These are phyloP conservation scores for Plectus sambesii DNA, from an alignment of 1,140 invertebrate species.

Conservation along the genomic window DNA sequence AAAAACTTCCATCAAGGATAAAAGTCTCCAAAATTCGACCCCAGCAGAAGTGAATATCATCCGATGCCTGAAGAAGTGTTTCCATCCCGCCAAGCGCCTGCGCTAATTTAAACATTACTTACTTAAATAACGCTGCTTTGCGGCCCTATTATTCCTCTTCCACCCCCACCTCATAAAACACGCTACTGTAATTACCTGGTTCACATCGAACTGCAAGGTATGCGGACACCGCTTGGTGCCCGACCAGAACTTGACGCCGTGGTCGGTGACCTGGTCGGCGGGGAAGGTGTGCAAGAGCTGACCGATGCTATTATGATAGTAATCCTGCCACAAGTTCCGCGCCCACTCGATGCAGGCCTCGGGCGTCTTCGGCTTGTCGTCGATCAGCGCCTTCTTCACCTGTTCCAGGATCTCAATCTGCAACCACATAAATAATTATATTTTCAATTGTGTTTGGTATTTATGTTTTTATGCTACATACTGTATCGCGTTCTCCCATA, in stretches of 20 bases:
- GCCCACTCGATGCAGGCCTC: constrained; percentile 84
- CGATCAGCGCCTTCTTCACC: constrained; percentile 71
- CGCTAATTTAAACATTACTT: too few relatives aligned
- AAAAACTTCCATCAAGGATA: too few relatives aligned
- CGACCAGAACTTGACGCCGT: constrained; percentile 92
- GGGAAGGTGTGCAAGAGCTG: constrained; percentile 96
- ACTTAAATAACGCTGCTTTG: too few relatives aligned
- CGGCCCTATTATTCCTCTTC: too few relatives aligned
- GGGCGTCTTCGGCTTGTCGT: constrained; percentile 68
- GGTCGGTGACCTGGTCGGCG: constrained; percentile 69
- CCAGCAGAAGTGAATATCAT: too few relatives aligned
- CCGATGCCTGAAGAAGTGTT: too few relatives aligned
- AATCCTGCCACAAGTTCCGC: constrained; percentile 74
- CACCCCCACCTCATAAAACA: too few relatives aligned
- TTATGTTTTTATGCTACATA: too few relatives aligned
- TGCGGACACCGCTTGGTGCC: constrained; percentile 92
- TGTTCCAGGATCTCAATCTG: constrained; percentile 68
- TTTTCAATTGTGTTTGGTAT: too few relatives aligned
- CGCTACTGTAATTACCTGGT: constrained; percentile 45
- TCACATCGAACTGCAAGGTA: constrained; percentile 52
- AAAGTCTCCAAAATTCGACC: constrained; percentile 1
- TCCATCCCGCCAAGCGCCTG: too few relatives aligned
- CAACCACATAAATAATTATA: constrained; percentile 40
- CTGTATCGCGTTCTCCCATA: too few relatives aligned
- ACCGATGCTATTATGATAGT: constrained; percentile 85